Evolutionary conservation across 2,113 vertebrate genomes (phyloP), one percentile per base, ranked within the genome.

Genomic region (Dasyurus viverrinus): DNA sequence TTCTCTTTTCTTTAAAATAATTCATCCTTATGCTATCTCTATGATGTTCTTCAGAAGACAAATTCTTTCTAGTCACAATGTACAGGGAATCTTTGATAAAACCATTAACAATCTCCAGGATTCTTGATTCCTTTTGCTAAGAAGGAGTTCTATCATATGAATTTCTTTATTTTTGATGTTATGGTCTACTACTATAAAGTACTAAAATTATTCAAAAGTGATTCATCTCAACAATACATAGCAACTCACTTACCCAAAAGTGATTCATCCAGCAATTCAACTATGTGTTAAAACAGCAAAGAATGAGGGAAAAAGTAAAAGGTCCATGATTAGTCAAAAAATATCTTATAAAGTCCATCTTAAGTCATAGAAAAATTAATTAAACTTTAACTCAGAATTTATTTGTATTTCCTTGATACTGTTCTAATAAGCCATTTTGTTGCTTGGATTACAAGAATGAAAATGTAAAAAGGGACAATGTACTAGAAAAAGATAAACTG

Each of bases 241-340:
- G 90, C 54, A n/a, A 0, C 0, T 26, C 9, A 0, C 23, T 23
- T n/a, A 76, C n/a, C 23, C 53, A 46, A 0, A 1, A 50, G 9
- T 36, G 16, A 8, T 30, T 47, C 1, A 53, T 11, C 19, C 47
- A 11, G 36, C 25, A 46, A 46, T 24, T 0, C 1, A 24, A 6
- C 0, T 42, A 22, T 3, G 0, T 0, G 0, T 48, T 0, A 0
- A 6, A 10, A 47, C 8, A n/a, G 0, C 10, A 11, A 11, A 14
- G 54, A 30, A 12, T 54, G 27, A 26, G n/a, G 19, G 3, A 36
- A 57, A 3, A n/a, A 19, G n/a, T 16, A 19, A 36, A 53, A 8
- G 19, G 2, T n/a, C 42, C 36, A 89, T 48, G 36, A n/a, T 24
- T 2, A 30, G 19, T 11, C 0, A 47, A 52, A 12, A 1, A 0